Base-by-base conservation (phyloP, 2,888 invertebrate genomes). In the Ormyrus nitidulus region DNA sequence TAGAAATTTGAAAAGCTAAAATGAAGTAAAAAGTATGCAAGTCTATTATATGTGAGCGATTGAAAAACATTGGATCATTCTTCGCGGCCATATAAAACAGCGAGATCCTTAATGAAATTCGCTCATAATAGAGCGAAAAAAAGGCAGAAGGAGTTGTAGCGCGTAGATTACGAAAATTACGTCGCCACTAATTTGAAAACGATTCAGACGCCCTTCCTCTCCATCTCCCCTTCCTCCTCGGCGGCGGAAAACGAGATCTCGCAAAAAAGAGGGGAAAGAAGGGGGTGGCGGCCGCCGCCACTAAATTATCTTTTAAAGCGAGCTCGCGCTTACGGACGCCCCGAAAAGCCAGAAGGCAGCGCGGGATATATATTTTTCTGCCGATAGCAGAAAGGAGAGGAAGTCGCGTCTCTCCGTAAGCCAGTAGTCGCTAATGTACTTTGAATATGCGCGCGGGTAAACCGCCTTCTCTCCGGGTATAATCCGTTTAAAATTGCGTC, bases 401-500 rank as follows among this genome's bases (percentile, higher is more conserved):
- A 44, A 51, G 73, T 79, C 49, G 58, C 72, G 61, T 76, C 84
- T 80, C 75, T 66, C 68, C 68, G 19, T 49, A 13, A 10, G 10
- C 53, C 58, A 7, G 48, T n/a, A n/a, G 9, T 44, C 80, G 82
- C 84, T 85, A 84, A 83, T 85, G 84, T 79, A 83, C 82, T 85
- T 83, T 83, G 82, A 84, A 85, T 34, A 34, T 84, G 81, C 83
- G 83, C 78, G 70, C 78, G 65, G 56, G 72, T 49, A 65, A 68
- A 74, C 61, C 71, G 65, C 58, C 34, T 34, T 34, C 34, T 34
- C 34, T 34, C 34, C 51, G n/a, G 44, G 81, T 84, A 82, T 85
- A 86, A 86, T 87, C 83, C 83, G 83, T 83, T 84, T 84, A 83
- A 84, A 86, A 84, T 85, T 86, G 83, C 84, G 81, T 78, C 82